Conservation (phyloP, 2,888 invertebrate genomes). For the Microdon myrmicae region DNA sequence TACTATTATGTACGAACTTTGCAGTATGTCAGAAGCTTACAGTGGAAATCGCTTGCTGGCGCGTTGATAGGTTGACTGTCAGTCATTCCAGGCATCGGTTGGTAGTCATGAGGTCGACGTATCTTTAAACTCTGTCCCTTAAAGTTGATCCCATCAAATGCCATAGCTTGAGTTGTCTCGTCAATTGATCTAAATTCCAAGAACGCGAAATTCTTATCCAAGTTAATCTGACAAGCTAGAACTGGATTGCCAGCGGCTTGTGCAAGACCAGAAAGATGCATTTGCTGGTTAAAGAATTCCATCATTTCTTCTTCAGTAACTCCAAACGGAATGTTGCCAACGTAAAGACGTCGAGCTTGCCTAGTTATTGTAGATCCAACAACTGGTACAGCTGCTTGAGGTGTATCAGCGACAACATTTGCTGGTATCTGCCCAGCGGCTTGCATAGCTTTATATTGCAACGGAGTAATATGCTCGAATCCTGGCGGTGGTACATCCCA, state of each 20-base stretch:
- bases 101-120: constrained; percentile 96
- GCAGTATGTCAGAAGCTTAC: constrained; percentile 12
- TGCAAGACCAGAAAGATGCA: constrained; percentile 96
- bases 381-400: constrained; percentile 96
- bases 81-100: constrained; percentile 95
- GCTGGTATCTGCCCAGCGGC: constrained; percentile 96
- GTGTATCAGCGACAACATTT: constrained; percentile 89
- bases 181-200: constrained; percentile 96
- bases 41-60: constrained; percentile 71
- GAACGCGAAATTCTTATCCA: constrained; percentile 99
- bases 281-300: constrained; percentile 98
- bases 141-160: constrained; percentile 98
- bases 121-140: constrained; percentile 98
- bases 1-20: neutral
- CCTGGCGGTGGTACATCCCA: constrained; percentile 99
- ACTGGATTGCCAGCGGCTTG: constrained; percentile 99
- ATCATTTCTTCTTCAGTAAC: constrained; percentile 98
- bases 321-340: constrained; percentile 98
- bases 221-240: constrained; percentile 96
- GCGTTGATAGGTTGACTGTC: constrained; percentile 88
- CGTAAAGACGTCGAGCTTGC: constrained; percentile 92
- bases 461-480: constrained; percentile 97
- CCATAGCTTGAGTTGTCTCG: constrained; percentile 99
- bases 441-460: constrained; percentile 89
- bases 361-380: constrained; percentile 96